Conservation (phyloP, 2,797 vertebrate genomes). For the Helostoma temminkii region DNA sequence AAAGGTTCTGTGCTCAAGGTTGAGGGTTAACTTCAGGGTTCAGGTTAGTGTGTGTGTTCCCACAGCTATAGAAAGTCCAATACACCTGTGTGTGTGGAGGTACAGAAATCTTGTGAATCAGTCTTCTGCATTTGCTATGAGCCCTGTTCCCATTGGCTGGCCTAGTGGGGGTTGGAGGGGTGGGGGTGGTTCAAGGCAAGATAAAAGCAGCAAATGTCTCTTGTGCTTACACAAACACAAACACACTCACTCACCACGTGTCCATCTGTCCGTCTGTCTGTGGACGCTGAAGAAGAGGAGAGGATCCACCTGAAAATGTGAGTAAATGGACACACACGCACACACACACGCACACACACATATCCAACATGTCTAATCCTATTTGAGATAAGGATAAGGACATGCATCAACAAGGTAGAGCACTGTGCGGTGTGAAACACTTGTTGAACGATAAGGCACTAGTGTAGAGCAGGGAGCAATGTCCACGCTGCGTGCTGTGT, state of each 20-base stretch:
- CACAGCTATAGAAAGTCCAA: too few relatives aligned
- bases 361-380: constrained; percentile 72
- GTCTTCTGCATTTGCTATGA: constrained; percentile 42
- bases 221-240: constrained; percentile 44
- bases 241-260: constrained; percentile 48
- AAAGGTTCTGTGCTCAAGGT: too few relatives aligned
- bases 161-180: constrained; percentile 44
- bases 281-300: constrained; percentile 44
- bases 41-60: too few relatives aligned
- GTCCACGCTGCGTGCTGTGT: constrained; percentile 39
- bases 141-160: constrained; percentile 80
- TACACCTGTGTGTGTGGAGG: not conserved
- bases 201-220: constrained; percentile 80
- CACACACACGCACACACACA: constrained; percentile 20
- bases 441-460: constrained; percentile 69
- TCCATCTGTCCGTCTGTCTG: constrained; percentile 28
- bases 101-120: constrained; percentile 66
- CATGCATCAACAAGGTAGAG: constrained; percentile 35
- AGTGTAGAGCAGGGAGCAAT: constrained; percentile 33
- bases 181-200: constrained; percentile 71
- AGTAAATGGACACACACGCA: constrained; percentile 52
- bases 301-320: constrained; percentile 61
- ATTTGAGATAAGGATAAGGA: constrained; percentile 68
- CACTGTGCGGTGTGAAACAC: constrained; percentile 50
- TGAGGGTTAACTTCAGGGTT: too few relatives aligned